Base-by-base conservation (phyloP, 2,113 vertebrate species). In the Pseudolaguvia tuberculata region DNA sequence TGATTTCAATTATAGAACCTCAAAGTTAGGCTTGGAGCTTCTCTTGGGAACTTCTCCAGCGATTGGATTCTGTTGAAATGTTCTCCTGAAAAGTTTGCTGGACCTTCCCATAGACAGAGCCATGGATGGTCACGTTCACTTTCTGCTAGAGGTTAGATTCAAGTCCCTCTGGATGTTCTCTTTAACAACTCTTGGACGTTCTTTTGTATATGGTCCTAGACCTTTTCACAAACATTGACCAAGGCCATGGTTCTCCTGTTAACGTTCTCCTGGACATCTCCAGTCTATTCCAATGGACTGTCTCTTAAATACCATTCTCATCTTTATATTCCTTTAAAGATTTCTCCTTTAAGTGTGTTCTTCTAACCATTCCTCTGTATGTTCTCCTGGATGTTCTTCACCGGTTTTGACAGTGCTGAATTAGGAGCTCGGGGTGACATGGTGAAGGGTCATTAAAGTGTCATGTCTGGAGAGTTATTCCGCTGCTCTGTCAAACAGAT, bases 331-430 rank as follows among this genome's bases (percentile, higher is more conserved):
- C 17, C 2, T 13, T 2, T 70, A 31, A 9, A 55, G 0, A 5
- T 21, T 56, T n/a, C 18, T 31, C 27, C 7, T 42, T 42, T 42
- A 42, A 42, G 39, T 42, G 39, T 42, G 39, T 42, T 42, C 66
- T 83, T 85, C 84, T 83, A 81, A 11, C 31, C 20, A 13, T 83
- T 79, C 80, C 79, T 62, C 57, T 86, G 85, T 79, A 87, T 81
- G 82, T 83, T 80, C 27, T 83, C 84, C 77, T 63, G 52, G 83
- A 78, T 79, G 63, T 56, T 72, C 75, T 72, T 79, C 84, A 55
- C 42, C 14, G 70, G 79, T 84, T 81, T 83, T 81, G 85, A 83
- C 82, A 68, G 58, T 75, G 83, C 85, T 88, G 86, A 88, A 81
- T 80, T 81, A 86, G 79, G 55, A 73, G 86, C 86, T 84, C 47